Conservation (phyloP, 1,140 invertebrate genomes). For the Drosophila tropicalis region DNA sequence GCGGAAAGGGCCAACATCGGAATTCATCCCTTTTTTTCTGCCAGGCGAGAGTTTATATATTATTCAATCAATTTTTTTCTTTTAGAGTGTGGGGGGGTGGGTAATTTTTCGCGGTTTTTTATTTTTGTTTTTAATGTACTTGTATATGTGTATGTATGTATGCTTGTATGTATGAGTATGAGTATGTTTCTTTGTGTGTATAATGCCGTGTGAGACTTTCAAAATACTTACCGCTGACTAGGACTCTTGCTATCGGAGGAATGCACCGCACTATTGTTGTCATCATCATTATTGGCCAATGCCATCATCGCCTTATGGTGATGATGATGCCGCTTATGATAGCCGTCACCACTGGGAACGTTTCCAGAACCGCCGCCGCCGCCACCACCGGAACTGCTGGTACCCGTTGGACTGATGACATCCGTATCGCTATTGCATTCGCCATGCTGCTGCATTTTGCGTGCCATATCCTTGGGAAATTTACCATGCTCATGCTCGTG, state of each 20-base stretch:
- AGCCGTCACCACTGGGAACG: slow-evolving; percentile 31
- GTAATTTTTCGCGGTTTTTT: not conserved
- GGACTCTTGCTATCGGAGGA: slow-evolving; percentile 88
- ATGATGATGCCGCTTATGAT: slow-evolving; percentile 71
- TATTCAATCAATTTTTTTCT: slow-evolving; percentile 4
- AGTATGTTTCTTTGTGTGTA: slow-evolving; percentile 16
- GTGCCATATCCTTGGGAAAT: slow-evolving; percentile 72
- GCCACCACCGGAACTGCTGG: slow-evolving; percentile 72
- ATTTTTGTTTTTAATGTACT: not conserved
- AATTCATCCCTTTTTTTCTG: not conserved
- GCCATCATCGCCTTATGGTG: slow-evolving; percentile 58
- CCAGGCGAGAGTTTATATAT: not conserved
- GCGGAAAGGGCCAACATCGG: not conserved
- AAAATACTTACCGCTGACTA: slow-evolving; percentile 85
- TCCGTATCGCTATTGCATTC: slow-evolving; percentile 80
- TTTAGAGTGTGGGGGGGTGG: too few relatives aligned
- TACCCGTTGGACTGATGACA: slow-evolving; percentile 78
- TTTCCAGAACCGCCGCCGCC: slow-evolving; percentile 18
- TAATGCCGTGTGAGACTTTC: slow-evolving; percentile 25
- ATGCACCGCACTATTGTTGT: slow-evolving; percentile 86
- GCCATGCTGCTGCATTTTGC: slow-evolving; percentile 42
- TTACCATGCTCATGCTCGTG: slow-evolving; percentile 68
- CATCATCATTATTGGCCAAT: slow-evolving; percentile 84
- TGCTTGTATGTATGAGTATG: not conserved
- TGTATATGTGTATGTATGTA: not conserved